Evolutionary conservation across 1,140 invertebrate genomes (phyloP).

Genomic region (Platorchestia sp.): DNA sequence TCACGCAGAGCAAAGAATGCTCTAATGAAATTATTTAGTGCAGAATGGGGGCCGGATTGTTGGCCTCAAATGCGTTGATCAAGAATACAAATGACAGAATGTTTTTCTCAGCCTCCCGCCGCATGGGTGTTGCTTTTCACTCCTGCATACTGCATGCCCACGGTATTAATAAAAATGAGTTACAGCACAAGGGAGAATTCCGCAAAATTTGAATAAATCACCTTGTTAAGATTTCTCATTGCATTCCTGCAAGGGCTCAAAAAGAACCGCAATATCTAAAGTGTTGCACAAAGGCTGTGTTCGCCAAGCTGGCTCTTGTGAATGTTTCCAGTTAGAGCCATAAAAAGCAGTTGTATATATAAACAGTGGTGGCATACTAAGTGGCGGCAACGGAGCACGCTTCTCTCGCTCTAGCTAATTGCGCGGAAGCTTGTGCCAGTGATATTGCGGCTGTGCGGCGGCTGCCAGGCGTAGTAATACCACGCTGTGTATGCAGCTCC

Average conservation of each 20-base stretch:
- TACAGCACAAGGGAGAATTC: conserved; percentile 38
- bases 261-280: conserved; percentile 52
- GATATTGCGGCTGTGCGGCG: conserved; percentile 45
- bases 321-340: conserved; percentile 51
- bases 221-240: conserved; percentile 53
- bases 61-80: conserved; percentile 8
- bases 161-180: conserved; percentile 47
- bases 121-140: conserved; percentile 19
- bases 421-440: conserved; percentile 53
- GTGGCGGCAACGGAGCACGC: conserved; percentile 48
- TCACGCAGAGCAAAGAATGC: background rate
- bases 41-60: background rate
- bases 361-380: conserved; percentile 55
- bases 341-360: conserved; percentile 56
- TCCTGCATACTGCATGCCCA: conserved; percentile 30
- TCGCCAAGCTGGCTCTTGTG: conserved; percentile 47
- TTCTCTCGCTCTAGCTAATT: conserved; percentile 54
- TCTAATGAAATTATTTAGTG: background rate
- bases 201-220: conserved; percentile 55
- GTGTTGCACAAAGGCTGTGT: conserved; percentile 49
- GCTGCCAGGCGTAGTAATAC: conserved; percentile 50
- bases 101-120: background rate
- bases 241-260: conserved; percentile 54
- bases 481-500: conserved; percentile 52
- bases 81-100: background rate